Evolutionary conservation across 2,113 vertebrate species (phyloP).

Genomic region (Arothron firmamentum): DNA sequence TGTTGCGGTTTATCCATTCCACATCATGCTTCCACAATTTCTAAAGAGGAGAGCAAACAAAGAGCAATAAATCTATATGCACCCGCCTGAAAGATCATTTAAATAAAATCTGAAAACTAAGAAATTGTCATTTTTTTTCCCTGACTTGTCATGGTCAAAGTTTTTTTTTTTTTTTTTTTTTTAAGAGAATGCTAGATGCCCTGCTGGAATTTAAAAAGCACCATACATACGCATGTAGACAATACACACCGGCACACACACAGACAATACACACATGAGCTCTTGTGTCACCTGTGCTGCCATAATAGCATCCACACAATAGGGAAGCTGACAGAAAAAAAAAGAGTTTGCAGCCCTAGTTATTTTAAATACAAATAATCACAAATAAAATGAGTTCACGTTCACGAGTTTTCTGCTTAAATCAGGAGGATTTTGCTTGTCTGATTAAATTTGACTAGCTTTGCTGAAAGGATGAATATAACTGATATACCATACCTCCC

Average conservation of each 20-base stretch:
- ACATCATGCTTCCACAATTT: constrained; percentile 75
- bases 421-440: no score
- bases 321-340: constrained; percentile 70
- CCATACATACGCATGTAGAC: constrained; percentile 41
- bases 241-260: constrained; percentile 46
- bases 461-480: constrained; percentile 34
- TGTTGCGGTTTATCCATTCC: constrained; percentile 75
- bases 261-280: constrained; percentile 65
- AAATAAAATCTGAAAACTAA: neutral
- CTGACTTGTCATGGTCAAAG: neutral
- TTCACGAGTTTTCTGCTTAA: no score
- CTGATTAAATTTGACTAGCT: constrained; percentile 5
- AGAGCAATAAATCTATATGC: neutral
- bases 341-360: constrained; percentile 41
- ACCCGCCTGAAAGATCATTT: no score
- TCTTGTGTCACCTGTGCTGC: constrained; percentile 49
- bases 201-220: constrained; percentile 50
- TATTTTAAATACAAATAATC: constrained; percentile 25
- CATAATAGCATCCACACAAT: constrained; percentile 71
- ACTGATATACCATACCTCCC: constrained; percentile 33
- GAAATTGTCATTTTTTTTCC: neutral
- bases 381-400: neutral
- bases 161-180: no score
- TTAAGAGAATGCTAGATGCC: constrained; percentile 68
- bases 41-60: constrained; percentile 42